Evolutionary conservation across 1,140 invertebrate species (phyloP).

Genomic region (Wasmannia auropunctata): DNA sequence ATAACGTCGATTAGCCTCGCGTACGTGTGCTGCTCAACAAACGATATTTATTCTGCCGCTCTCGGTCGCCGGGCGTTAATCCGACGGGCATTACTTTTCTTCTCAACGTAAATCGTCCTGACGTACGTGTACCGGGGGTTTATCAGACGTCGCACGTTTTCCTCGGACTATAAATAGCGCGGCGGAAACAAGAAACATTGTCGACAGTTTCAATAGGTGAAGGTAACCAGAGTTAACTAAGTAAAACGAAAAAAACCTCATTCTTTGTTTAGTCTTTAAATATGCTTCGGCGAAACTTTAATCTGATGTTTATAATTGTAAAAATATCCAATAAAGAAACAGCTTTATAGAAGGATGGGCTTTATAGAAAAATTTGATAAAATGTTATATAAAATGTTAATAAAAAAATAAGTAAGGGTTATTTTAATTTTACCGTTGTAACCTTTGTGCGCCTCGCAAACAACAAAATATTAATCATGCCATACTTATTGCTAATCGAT

Average conservation of each 20-base stretch:
- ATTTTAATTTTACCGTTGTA: neutral
- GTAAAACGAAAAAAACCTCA: neutral
- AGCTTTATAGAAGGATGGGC: neutral
- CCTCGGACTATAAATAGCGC: conserved; percentile 12
- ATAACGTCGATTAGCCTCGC: conserved; percentile 53
- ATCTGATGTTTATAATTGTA: neutral
- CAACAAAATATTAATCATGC: too few species aligned
- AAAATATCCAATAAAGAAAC: neutral
- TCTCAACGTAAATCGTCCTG: conserved; percentile 39
- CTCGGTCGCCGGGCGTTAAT: conserved; percentile 42
- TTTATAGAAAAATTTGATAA: neutral
- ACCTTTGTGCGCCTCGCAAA: too few species aligned
- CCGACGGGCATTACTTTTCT: conserved; percentile 29
- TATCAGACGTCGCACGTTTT: conserved; percentile 21
- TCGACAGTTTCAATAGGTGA: neutral
- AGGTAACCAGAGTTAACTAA: neutral
- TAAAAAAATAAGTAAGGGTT: neutral
- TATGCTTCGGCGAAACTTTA: neutral
- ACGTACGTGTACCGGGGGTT: conserved; percentile 13
- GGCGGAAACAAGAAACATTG: neutral
- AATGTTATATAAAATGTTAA: neutral
- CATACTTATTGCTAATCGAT: too few species aligned
- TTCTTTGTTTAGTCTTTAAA: neutral
- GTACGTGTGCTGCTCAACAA: conserved; percentile 22
- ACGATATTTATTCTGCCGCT: conserved; percentile 58